Percentiles rank a stretch among this genome's conserved stretches.
These are phyloP conservation scores for Cremastobaeus sp. DNA, from an alignment of 2,888 invertebrate genomes.

Conservation along the genomic window DNA sequence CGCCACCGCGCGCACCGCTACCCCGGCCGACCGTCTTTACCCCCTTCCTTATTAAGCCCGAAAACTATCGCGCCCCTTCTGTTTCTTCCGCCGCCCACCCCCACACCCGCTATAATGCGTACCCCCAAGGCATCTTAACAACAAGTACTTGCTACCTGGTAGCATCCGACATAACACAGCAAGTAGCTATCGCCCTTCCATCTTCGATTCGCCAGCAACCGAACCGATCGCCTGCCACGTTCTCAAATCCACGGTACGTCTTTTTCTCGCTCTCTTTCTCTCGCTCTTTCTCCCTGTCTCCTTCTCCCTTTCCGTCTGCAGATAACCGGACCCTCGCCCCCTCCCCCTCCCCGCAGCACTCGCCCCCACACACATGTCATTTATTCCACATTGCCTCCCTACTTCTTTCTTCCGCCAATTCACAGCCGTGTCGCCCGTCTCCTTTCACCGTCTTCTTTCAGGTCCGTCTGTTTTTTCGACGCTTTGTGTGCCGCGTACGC, in stretches of 20 bases:
- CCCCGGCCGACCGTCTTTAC: constrained; percentile 28
- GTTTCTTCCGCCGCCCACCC: constrained; percentile 31
- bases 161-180: constrained; percentile 77
- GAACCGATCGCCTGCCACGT: constrained; percentile 27
- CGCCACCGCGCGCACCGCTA: constrained; percentile 73
- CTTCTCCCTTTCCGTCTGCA: constrained; percentile 28
- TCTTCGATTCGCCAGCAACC: constrained; percentile 58
- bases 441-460: not conserved
- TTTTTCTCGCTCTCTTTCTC: constrained; percentile 30
- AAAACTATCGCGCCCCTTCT: constrained; percentile 47
- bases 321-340: constrained; percentile 40
- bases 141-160: constrained; percentile 76
- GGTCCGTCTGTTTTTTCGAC: not conserved
- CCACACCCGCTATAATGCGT: constrained; percentile 46
- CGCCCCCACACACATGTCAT: constrained; percentile 7
- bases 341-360: constrained; percentile 6
- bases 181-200: constrained; percentile 70
- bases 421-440: not conserved
- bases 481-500: not conserved
- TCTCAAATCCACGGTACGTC: constrained; percentile 34
- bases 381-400: not conserved
- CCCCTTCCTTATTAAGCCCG: constrained; percentile 51
- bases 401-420: not conserved
- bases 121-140: constrained; percentile 68
- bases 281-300: constrained; percentile 5